Percentiles rank a stretch among this genome's conserved stretches.
phyloP scores from a whole-genome alignment of 2,113 vertebrate genomes.

The Phyllopteryx taeniolatus region DNA sequence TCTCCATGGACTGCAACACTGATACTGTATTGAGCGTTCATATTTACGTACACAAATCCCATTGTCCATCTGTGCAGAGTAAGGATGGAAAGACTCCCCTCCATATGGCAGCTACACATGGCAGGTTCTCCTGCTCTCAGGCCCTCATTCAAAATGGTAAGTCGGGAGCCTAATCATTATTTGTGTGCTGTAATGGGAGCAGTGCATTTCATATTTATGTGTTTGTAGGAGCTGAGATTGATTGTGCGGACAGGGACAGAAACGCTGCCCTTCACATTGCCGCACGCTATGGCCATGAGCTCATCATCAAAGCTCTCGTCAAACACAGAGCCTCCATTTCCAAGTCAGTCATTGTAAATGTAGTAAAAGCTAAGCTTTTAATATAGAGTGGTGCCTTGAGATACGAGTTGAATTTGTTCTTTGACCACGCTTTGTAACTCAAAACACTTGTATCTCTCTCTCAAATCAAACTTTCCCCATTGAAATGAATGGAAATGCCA shows the following conservation, averaged over 20 bases:
- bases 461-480: too few species aligned
- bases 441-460: too few species aligned
- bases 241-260: slow-evolving; percentile 93
- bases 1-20: not conserved
- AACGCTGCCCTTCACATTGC: slow-evolving; percentile 96
- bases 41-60: not conserved
- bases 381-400: too few species aligned
- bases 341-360: slow-evolving; percentile 79
- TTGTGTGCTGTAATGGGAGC: not conserved
- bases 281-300: slow-evolving; percentile 91
- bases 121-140: slow-evolving; percentile 96
- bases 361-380: not conserved
- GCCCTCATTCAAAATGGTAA: slow-evolving; percentile 96
- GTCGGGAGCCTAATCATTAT: not conserved
- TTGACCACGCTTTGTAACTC: too few species aligned
- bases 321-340: slow-evolving; percentile 87
- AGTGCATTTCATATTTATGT: not conserved
- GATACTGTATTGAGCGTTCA: not conserved
- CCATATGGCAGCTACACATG: slow-evolving; percentile 96
- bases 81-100: slow-evolving; percentile 96
- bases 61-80: slow-evolving; percentile 75
- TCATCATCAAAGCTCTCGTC: slow-evolving; percentile 94
- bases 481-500: too few species aligned
- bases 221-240: slow-evolving; percentile 85
- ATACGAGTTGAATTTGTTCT: too few species aligned